Conservation (phyloP, 92 coral and sea anemone species). For the Epizoanthus stellaris region DNA sequence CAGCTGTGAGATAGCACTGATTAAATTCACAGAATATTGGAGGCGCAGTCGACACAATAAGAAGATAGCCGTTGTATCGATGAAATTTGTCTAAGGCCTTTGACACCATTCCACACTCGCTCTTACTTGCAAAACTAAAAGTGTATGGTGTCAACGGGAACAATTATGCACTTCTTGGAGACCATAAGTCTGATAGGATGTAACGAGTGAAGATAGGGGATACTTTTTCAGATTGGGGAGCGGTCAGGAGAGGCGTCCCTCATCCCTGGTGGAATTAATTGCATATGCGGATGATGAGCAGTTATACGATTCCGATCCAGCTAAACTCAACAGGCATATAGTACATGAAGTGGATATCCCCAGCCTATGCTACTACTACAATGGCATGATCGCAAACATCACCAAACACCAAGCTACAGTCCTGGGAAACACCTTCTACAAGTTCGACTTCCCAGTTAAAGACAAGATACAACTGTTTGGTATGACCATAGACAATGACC, state of each 20-base stretch:
- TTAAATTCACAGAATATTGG: slow-evolving; percentile 33
- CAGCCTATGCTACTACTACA: too few relatives aligned
- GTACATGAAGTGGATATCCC: background rate
- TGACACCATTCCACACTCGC: slow-evolving; percentile 60
- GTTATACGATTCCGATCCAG: slow-evolving; percentile 26
- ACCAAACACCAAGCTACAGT: too few relatives aligned
- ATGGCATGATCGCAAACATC: too few relatives aligned
- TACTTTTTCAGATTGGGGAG: slow-evolving; percentile 36
- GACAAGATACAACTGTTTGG: background rate
- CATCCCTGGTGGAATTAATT: slow-evolving; percentile 8
- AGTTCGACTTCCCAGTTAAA: background rate
- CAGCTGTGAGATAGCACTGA: slow-evolving; percentile 17
- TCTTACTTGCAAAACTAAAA: slow-evolving; percentile 36
- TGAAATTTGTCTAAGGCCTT: slow-evolving; percentile 44
- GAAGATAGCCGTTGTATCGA: slow-evolving; percentile 19
- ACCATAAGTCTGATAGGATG: slow-evolving; percentile 27
- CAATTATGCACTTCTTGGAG: too few relatives aligned
- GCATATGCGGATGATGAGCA: slow-evolving; percentile 51
- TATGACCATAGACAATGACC: too few relatives aligned
- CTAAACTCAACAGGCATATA: background rate
- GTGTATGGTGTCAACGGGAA: too few relatives aligned
- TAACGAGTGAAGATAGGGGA: slow-evolving; percentile 7
- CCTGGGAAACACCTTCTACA: background rate
- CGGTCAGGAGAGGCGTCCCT: slow-evolving; percentile 54
- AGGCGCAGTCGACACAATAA: background rate